Percentiles rank a stretch among this genome's conserved stretches.
Evolutionary conservation across 2,888 invertebrate genomes (phyloP).

Genomic region (Eupithecia centaureata): DNA sequence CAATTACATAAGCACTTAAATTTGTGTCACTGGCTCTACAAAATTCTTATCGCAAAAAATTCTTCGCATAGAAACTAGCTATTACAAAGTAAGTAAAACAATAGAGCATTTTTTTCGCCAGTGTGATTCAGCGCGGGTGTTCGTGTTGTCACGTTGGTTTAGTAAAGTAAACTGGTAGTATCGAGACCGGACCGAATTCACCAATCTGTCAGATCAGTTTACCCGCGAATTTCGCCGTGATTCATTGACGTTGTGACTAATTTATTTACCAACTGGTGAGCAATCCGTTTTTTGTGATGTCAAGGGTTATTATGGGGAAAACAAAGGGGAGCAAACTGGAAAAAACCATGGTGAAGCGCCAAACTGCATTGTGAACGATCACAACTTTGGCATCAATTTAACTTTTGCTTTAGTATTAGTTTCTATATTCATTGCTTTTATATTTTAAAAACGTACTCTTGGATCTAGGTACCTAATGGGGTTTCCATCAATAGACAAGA

Average conservation of each 20-base stretch:
- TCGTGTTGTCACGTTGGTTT: constrained; percentile 61
- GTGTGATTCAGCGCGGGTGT: constrained; percentile 68
- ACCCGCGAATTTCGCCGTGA: constrained; percentile 54
- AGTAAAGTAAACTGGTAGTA: constrained; percentile 53
- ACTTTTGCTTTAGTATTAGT: too few relatives aligned
- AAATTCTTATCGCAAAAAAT: constrained; percentile 6
- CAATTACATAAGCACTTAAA: not conserved
- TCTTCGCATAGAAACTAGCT: constrained; percentile 38
- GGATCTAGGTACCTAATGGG: too few relatives aligned
- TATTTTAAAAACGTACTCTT: too few relatives aligned
- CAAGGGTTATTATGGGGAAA: not conserved
- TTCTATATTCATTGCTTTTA: not conserved
- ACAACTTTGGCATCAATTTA: not conserved
- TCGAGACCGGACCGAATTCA: constrained; percentile 45
- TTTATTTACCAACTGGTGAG: constrained; percentile 33
- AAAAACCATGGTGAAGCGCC: not conserved
- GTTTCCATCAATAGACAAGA: too few relatives aligned
- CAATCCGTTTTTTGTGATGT: constrained; percentile 6
- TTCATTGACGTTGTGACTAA: constrained; percentile 58
- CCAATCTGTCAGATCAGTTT: constrained; percentile 35
- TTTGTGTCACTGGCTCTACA: not conserved
- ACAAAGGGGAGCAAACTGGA: not conserved
- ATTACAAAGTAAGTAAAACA: constrained; percentile 43
- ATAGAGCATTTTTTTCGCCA: constrained; percentile 57
- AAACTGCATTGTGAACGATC: not conserved